phyloP scores from a whole-genome alignment of 2,113 vertebrate genomes.

The Sphaerodactylus townsendi region DNA sequence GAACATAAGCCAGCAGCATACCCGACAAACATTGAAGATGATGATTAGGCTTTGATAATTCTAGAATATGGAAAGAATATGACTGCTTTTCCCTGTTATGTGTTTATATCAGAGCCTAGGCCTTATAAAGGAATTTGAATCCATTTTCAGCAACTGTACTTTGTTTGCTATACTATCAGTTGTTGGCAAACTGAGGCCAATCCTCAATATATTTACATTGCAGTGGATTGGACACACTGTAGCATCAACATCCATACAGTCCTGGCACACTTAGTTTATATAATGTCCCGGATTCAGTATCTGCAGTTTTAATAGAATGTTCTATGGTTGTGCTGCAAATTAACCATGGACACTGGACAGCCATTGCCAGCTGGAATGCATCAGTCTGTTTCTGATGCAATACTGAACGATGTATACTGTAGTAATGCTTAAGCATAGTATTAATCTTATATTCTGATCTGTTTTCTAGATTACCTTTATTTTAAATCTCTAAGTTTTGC shows the following conservation, averaged over 20 bases:
- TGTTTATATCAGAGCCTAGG: not conserved
- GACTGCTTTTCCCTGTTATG: not conserved
- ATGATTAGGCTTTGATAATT: slow-evolving; percentile 20
- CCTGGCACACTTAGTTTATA: not conserved
- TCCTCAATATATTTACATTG: not conserved
- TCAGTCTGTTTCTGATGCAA: no score
- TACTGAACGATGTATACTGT: no score
- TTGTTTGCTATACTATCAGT: not conserved
- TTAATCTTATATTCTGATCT: no score
- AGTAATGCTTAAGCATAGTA: no score
- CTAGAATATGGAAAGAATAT: not conserved
- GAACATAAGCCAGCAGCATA: slow-evolving; percentile 32
- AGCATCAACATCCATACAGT: not conserved
- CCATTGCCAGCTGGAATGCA: not conserved
- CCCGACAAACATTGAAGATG: slow-evolving; percentile 49
- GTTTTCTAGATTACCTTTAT: no score
- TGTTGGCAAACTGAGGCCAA: not conserved
- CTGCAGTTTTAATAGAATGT: not conserved
- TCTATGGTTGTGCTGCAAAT: not conserved
- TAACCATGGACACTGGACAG: not conserved
- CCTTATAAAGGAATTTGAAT: not conserved
- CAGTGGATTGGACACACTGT: not conserved
- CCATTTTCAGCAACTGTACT: not conserved
- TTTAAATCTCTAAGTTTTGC: not conserved
- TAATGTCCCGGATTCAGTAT: not conserved